phyloP scores from a whole-genome alignment of 2,113 vertebrate genomes.

The Progne subis region DNA sequence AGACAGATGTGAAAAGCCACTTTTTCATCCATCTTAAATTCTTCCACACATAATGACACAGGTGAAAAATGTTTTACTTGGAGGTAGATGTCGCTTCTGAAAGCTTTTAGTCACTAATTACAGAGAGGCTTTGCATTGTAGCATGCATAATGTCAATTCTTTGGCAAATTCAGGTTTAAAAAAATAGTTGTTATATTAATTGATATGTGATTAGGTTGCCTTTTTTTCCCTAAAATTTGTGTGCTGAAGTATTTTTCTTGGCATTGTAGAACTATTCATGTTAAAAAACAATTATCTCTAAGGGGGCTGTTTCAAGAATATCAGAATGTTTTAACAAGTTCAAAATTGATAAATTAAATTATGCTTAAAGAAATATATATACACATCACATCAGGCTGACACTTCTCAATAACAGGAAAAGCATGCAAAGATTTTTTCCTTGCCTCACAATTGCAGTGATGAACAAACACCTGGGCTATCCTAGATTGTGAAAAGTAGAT shows the following conservation, averaged over 20 bases:
- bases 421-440: background rate
- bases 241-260: background rate
- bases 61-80: constrained; percentile 46
- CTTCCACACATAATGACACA: constrained; percentile 9
- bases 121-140: constrained; percentile 4
- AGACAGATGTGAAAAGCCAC: background rate
- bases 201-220: background rate
- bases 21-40: background rate
- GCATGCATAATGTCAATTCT: background rate
- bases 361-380: background rate
- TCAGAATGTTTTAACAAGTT: background rate
- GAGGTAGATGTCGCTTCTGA: constrained; percentile 12
- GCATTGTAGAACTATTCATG: background rate
- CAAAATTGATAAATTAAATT: background rate
- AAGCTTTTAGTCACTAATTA: constrained; percentile 31
- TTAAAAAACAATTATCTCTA: background rate
- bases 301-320: background rate
- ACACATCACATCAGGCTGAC: background rate
- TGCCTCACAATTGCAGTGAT: background rate
- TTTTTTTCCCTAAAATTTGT: background rate
- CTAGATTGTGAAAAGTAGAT: too few relatives aligned
- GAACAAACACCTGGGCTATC: background rate
- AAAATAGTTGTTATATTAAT: background rate
- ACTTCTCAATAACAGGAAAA: background rate
- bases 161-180: background rate